Evolutionary conservation across 2,797 vertebrate species (phyloP).

Genomic region (Lagodon rhomboides): DNA sequence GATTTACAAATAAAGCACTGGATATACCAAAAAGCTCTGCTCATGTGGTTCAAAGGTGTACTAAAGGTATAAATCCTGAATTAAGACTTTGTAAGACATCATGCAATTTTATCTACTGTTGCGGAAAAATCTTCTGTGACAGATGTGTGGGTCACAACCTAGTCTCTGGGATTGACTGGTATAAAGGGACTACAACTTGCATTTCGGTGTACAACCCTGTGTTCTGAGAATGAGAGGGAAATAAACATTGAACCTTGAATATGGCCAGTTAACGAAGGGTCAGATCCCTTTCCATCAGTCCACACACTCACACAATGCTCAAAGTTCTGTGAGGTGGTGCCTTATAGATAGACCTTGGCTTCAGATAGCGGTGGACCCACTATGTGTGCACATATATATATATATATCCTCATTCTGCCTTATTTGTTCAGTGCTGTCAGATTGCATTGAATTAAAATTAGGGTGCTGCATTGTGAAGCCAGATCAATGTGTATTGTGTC

Average conservation of each 20-base stretch:
- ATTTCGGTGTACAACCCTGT: too few species aligned
- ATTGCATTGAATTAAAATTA: not conserved
- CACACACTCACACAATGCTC: not conserved
- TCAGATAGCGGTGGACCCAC: not conserved
- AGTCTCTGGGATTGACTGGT: too few species aligned
- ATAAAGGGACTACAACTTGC: too few species aligned
- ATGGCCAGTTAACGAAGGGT: not conserved
- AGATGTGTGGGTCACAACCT: too few species aligned
- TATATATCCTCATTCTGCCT: not conserved
- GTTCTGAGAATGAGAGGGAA: too few species aligned
- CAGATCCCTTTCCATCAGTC: not conserved
- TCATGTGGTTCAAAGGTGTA: too few species aligned
- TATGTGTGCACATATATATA: not conserved
- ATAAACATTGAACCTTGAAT: not conserved
- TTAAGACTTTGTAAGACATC: too few species aligned
- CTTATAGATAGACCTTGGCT: not conserved
- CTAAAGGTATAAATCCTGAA: too few species aligned
- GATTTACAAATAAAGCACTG: too few species aligned
- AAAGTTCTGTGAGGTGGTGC: not conserved
- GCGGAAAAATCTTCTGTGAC: too few species aligned
- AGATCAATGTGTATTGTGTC: not conserved
- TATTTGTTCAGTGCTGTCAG: not conserved
- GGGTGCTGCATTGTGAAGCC: not conserved
- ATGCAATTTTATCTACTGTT: too few species aligned
- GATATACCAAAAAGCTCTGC: too few species aligned